Conservation (phyloP, 2,888 invertebrate species). For the Encarsia formosa region DNA sequence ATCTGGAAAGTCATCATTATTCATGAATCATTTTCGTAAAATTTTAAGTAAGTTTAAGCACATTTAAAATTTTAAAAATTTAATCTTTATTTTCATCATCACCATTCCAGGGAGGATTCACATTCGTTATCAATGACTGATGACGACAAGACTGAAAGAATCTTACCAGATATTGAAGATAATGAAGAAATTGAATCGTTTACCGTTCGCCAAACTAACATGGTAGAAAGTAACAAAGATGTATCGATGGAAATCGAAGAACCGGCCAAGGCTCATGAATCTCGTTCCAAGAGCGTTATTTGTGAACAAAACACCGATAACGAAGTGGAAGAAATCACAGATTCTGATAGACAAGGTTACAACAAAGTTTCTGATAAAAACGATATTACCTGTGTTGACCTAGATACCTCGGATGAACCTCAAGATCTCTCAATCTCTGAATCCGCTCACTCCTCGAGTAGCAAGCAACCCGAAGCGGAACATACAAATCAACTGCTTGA, state of each 20-base stretch:
- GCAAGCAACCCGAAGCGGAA: constrained; percentile 40
- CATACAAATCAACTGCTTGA: constrained; percentile 42
- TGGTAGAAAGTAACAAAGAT: constrained; percentile 4
- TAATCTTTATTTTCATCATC: constrained; percentile 1
- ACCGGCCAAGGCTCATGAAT: too few relatives aligned
- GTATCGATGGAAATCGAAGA: too few relatives aligned
- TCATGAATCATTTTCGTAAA: constrained; percentile 12
- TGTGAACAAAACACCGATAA: too few relatives aligned
- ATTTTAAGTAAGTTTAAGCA: background rate
- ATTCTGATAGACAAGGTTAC: too few relatives aligned
- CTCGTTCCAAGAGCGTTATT: too few relatives aligned
- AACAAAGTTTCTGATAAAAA: too few relatives aligned
- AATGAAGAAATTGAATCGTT: constrained; percentile 27
- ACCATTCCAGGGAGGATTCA: constrained; percentile 22
- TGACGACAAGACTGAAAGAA: constrained; percentile 41
- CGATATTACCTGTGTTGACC: too few relatives aligned
- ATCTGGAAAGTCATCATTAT: constrained; percentile 5
- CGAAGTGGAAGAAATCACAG: too few relatives aligned
- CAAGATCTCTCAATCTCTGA: constrained; percentile 4
- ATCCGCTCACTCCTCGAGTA: constrained; percentile 6
- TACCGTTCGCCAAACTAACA: constrained; percentile 3
- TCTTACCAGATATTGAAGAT: constrained; percentile 40
- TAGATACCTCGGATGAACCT: too few relatives aligned
- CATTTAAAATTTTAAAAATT: background rate
- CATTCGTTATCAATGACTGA: constrained; percentile 13